Conservation (phyloP, 2,888 invertebrate genomes). For the Drosophila multiciliata region DNA sequence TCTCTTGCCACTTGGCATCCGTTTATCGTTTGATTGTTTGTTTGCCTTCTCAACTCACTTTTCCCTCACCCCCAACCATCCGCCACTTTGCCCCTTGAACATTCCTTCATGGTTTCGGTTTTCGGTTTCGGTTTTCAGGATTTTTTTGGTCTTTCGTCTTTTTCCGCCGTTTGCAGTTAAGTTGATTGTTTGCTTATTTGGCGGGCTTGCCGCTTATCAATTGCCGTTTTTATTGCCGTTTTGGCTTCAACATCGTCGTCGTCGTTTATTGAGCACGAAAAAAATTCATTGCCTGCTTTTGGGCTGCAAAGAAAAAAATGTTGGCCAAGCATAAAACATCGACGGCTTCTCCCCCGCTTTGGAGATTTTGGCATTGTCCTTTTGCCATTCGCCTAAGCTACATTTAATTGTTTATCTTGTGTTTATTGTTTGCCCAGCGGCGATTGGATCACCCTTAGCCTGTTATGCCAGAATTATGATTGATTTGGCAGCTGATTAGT, state of each 20-base stretch:
- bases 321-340: conserved; percentile 36
- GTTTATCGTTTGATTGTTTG: conserved; percentile 80
- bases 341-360: conserved; percentile 11
- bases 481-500: conserved; percentile 43
- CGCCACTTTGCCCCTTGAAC: neutral
- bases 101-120: conserved; percentile 27
- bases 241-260: conserved; percentile 58
- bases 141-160: conserved; percentile 13
- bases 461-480: conserved; percentile 53
- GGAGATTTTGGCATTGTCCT: conserved; percentile 37
- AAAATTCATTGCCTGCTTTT: conserved; percentile 61
- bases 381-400: conserved; percentile 37
- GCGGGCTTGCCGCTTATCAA: conserved; percentile 73
- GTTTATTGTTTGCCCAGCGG: conserved; percentile 71
- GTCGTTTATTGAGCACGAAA: conserved; percentile 66
- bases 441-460: conserved; percentile 52
- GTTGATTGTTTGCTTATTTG: conserved; percentile 76
- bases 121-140: conserved; percentile 17
- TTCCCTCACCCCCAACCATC: neutral
- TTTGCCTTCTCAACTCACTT: conserved; percentile 59
- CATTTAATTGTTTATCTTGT: conserved; percentile 79
- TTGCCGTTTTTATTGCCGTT: conserved; percentile 78
- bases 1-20: conserved; percentile 68
- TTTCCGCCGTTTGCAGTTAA: conserved; percentile 42
- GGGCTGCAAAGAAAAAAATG: conserved; percentile 51